phyloP scores from a whole-genome alignment of 2,113 vertebrate species.

The Tympanuchus pallidicinctus region DNA sequence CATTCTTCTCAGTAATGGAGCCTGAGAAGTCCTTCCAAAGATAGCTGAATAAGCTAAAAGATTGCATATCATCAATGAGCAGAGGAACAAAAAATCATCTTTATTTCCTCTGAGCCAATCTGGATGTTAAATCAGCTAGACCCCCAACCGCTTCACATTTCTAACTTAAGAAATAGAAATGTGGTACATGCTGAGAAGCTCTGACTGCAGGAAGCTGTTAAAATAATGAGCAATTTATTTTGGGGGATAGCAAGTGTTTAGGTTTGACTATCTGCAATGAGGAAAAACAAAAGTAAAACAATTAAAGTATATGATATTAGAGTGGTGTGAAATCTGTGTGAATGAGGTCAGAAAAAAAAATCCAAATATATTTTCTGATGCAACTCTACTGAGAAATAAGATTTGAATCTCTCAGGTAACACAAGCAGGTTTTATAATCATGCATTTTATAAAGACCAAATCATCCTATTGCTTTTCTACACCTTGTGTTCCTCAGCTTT shows the following conservation, averaged over 20 bases:
- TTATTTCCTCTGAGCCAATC: conserved; percentile 33
- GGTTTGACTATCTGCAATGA: background rate
- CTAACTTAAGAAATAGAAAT: conserved; percentile 47
- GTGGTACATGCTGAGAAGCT: conserved; percentile 42
- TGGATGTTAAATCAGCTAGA: conserved; percentile 27
- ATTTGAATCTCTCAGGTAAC: background rate
- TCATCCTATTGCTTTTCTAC: background rate
- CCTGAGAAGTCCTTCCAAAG: background rate
- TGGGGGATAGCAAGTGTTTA: conserved; percentile 29
- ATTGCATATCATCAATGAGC: background rate
- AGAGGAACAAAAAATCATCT: background rate
- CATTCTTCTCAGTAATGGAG: background rate
- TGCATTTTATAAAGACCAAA: background rate
- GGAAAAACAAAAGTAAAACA: conserved; percentile 7
- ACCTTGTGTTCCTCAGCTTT: background rate
- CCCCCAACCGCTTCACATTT: conserved; percentile 30
- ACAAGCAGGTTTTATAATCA: background rate
- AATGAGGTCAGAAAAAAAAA: background rate
- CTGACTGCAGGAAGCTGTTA: conserved; percentile 45
- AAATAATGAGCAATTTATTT: conserved; percentile 50
- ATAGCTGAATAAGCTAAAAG: background rate
- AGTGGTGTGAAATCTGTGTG: background rate
- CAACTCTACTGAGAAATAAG: background rate
- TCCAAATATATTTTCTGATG: background rate
- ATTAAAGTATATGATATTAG: background rate